Percentiles rank a stretch among this genome's conserved stretches.
phyloP scores from a whole-genome alignment of 2,113 vertebrate genomes.

The Caracal caracal region DNA sequence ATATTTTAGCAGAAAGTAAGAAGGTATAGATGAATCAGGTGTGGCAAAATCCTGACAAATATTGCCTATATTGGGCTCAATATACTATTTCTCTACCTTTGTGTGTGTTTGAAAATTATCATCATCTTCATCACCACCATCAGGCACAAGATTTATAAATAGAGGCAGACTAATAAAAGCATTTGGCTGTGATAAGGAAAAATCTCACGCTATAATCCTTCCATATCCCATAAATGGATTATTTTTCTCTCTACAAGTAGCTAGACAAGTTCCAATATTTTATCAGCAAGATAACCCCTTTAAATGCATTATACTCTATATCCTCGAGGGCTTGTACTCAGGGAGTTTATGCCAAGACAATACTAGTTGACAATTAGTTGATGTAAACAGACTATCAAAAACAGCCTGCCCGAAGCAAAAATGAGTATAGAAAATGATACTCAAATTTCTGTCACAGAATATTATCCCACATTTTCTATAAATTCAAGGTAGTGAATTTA shows the following conservation, averaged over 20 bases:
- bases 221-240: neutral
- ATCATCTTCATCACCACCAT: neutral
- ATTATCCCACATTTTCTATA: neutral
- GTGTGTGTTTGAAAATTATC: neutral
- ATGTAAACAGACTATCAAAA: slow-evolving; percentile 6
- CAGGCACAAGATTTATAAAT: neutral
- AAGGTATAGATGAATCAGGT: neutral
- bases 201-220: neutral
- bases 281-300: neutral
- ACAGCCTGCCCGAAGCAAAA: neutral
- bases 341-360: neutral
- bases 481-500: neutral
- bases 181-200: neutral
- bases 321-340: neutral
- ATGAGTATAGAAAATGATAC: neutral
- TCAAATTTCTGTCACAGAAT: neutral
- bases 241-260: neutral
- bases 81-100: neutral
- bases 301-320: neutral
- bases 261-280: neutral
- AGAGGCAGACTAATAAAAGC: neutral
- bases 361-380: neutral
- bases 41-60: neutral
- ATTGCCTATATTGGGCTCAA: neutral
- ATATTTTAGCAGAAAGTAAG: neutral